phyloP scores from a whole-genome alignment of 2,888 invertebrate genomes.

The Alloscopus bannaensis region DNA sequence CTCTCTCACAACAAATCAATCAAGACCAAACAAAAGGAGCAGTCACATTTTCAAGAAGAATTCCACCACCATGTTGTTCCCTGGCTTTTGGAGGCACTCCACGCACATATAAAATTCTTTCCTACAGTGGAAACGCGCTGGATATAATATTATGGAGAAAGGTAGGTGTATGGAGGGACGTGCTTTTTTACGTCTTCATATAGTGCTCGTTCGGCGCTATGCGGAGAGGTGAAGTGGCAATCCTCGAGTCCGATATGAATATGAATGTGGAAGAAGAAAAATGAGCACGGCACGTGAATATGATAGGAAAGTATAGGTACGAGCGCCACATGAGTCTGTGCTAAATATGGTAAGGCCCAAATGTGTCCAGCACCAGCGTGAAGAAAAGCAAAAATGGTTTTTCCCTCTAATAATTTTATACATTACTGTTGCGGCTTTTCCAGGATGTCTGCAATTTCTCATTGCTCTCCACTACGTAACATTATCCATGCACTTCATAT shows the following conservation, averaged over 20 bases:
- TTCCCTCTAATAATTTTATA: neutral
- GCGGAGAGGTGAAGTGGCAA: no score
- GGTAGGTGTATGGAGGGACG: no score
- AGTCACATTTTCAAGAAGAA: conserved; percentile 14
- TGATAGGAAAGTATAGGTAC: conserved; percentile 27
- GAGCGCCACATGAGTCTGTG: neutral
- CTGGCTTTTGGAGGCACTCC: no score
- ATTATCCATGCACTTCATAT: no score
- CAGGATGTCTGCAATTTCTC: conserved; percentile 36
- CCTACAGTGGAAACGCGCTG: no score
- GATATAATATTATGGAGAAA: no score
- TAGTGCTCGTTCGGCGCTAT: no score
- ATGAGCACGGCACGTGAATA: conserved; percentile 38
- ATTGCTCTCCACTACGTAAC: conserved; percentile 18
- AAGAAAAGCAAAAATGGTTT: neutral
- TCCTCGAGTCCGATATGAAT: neutral
- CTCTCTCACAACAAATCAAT: conserved; percentile 39
- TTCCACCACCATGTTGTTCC: conserved; percentile 1
- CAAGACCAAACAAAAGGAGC: conserved; percentile 25
- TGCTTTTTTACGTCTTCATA: no score
- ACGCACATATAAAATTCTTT: neutral
- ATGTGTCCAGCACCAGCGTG: neutral
- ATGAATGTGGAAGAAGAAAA: conserved; percentile 25
- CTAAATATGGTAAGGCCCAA: neutral
- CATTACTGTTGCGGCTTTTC: conserved; percentile 29